Conservation (phyloP, 2,888 invertebrate genomes). For the Orthosia gothica region DNA sequence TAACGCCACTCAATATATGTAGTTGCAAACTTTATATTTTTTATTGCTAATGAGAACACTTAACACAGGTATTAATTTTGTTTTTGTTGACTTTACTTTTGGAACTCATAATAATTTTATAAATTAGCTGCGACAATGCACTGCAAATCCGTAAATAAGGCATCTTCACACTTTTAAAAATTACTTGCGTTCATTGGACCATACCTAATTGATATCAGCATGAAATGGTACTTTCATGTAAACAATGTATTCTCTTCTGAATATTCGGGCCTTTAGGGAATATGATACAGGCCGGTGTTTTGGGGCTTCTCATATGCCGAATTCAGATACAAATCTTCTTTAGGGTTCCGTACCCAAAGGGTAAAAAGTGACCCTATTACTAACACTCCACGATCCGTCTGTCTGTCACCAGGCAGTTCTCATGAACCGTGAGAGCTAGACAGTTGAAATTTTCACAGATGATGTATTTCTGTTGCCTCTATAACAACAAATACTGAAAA, state of each 20-base stretch:
- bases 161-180: slow-evolving; percentile 22
- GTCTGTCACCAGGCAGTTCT: too few relatives aligned
- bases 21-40: not conserved
- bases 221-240: slow-evolving; percentile 20
- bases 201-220: slow-evolving; percentile 18
- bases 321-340: not conserved
- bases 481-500: too few relatives aligned
- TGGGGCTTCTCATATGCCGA: not conserved
- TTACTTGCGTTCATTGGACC: slow-evolving; percentile 25
- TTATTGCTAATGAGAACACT: not conserved
- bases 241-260: not conserved
- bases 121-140: not conserved
- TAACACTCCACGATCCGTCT: too few relatives aligned
- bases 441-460: too few relatives aligned
- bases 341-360: too few relatives aligned
- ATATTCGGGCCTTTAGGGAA: not conserved
- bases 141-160: not conserved
- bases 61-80: not conserved
- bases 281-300: not conserved
- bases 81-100: not conserved
- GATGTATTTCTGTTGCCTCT: too few relatives aligned
- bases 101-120: not conserved
- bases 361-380: too few relatives aligned
- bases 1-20: not conserved
- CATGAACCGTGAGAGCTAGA: too few relatives aligned